phyloP scores from a whole-genome alignment of 2,113 vertebrate species.

The Atherinomorus stipes region DNA sequence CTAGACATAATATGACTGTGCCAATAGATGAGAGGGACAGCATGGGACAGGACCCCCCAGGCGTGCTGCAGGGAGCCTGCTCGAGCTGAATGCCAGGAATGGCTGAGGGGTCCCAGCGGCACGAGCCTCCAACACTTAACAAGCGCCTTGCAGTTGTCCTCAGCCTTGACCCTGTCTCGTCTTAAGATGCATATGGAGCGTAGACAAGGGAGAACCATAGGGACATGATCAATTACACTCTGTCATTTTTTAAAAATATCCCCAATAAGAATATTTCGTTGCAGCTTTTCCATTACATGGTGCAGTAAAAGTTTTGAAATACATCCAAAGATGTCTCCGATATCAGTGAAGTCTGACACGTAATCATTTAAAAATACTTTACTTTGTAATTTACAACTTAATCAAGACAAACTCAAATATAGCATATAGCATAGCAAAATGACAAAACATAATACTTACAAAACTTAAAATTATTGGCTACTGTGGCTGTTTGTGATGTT shows the following conservation, averaged over 20 bases:
- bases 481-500: conserved; percentile 37
- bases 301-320: neutral
- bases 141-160: conserved; percentile 82
- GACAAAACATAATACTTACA: neutral
- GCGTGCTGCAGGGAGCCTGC: conserved; percentile 65
- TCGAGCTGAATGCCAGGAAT: conserved; percentile 76
- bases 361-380: no score
- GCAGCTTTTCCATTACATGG: conserved; percentile 59
- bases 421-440: neutral
- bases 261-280: conserved; percentile 26
- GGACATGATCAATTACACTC: conserved; percentile 73
- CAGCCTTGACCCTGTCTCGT: conserved; percentile 77
- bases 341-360: neutral
- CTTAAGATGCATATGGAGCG: conserved; percentile 70
- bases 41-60: conserved; percentile 68
- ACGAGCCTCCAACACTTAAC: conserved; percentile 83
- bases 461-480: neutral
- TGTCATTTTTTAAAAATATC: conserved; percentile 64
- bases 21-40: conserved; percentile 64
- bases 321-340: neutral
- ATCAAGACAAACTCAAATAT: neutral
- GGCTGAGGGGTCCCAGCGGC: conserved; percentile 78
- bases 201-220: conserved; percentile 49
- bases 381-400: neutral
- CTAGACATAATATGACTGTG: conserved; percentile 80